Evolutionary conservation across 2,113 vertebrate species (phyloP), one percentile per base, ranked within the genome.

Genomic region (Myotis lucifugus): DNA sequence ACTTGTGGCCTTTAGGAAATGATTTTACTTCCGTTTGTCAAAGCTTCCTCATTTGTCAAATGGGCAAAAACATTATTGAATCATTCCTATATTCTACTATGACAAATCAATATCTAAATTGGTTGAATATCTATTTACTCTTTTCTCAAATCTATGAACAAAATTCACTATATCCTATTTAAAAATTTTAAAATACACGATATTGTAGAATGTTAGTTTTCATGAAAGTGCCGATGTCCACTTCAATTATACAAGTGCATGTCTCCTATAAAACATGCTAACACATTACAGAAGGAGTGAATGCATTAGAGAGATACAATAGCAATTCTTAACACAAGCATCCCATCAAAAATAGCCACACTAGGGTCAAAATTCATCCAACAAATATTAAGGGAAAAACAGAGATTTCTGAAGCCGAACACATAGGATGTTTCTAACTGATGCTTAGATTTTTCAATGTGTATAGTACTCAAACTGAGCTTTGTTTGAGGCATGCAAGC

Each of bases 41-140:
- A 85, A 70, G 19, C 64, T 88, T 52, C 42, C 8, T 66, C 37
- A 90, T 90, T 89, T 73, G 37, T 93, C 54, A 85, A 89, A 40
- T 25, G 18, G 48, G 9, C 48, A 87, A 56, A 91, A 91, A 25
- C 2, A 69, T 59, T 81, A 79, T 25, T 74, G 2, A 95, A 78
- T 90, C 50, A 70, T 85, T 19, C 29, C 18, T 40, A 1, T 67
- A 85, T 46, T 72, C 2, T 42, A 34, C 50, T 73, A 56, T 5
- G 6, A 14, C 25, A 59, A 84, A 76, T 67, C 37, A 29, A 42
- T 73, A 15, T 17, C 67, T 64, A 17, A 91, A 77, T 5, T 61
- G n/a, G 15, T 50, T 86, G 70, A 61, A 64, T 52, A 77, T n/a
- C 14, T n/a, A 50, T 23, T 86, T 8, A 32, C 18, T 87, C 32